These are phyloP conservation scores for Hepsetus odoe DNA, from an alignment of 2,113 vertebrate species.

Conservation along the genomic window DNA sequence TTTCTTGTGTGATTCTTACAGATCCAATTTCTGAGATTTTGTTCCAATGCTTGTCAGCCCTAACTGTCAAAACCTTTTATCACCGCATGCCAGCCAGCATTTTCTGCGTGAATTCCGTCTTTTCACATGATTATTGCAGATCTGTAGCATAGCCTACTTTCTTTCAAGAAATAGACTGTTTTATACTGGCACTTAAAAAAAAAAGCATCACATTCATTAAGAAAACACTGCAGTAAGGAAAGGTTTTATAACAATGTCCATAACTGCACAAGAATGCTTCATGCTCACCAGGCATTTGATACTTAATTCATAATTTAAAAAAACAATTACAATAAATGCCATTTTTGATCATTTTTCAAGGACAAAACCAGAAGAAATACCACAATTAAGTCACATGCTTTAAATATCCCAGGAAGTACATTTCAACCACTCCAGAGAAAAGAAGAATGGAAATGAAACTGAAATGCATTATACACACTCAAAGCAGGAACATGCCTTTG, in stretches of 20 bases:
- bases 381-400: neutral
- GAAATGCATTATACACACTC: slow-evolving; percentile 10
- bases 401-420: neutral
- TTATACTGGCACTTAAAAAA: too few species aligned
- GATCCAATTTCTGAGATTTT: slow-evolving; percentile 64
- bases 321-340: neutral
- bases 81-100: neutral
- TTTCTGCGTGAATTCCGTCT: slow-evolving; percentile 10
- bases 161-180: too few species aligned
- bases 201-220: neutral
- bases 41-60: slow-evolving; percentile 62
- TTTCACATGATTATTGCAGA: slow-evolving; percentile 2
- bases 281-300: neutral
- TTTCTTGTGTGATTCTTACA: slow-evolving; percentile 36
- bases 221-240: too few species aligned
- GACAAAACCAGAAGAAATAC: neutral
- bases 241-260: neutral
- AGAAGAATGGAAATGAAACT: neutral
- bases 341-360: neutral
- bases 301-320: neutral
- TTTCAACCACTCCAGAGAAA: neutral
- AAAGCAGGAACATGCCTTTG: slow-evolving; percentile 20
- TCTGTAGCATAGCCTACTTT: neutral
- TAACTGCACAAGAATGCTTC: neutral
- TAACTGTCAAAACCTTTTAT: slow-evolving; percentile 62